These are phyloP conservation scores for Lordiphosa andalusiaca DNA, from an alignment of 2,888 invertebrate genomes.

Conservation along the genomic window DNA sequence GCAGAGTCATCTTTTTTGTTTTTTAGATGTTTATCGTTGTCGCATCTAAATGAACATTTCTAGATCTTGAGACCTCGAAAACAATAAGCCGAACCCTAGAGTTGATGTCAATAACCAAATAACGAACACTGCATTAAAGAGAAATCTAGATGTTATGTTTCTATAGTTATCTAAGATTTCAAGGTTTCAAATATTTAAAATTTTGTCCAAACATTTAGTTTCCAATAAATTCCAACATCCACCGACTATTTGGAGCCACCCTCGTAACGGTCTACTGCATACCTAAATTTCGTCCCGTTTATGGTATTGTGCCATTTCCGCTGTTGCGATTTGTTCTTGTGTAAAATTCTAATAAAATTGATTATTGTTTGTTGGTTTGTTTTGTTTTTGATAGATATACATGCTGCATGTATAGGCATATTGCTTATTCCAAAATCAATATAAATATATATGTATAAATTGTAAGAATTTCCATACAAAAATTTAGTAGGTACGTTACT, in stretches of 20 bases:
- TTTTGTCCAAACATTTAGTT: too few species aligned
- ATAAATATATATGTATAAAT: conserved; percentile 77
- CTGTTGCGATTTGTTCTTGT: conserved; percentile 32
- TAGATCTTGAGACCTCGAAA: too few species aligned
- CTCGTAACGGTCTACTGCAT: conserved; percentile 3
- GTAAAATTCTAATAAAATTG: conserved; percentile 74
- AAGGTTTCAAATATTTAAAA: too few species aligned
- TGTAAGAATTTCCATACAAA: conserved; percentile 76
- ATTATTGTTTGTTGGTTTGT: conserved; percentile 51
- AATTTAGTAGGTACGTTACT: conserved; percentile 77
- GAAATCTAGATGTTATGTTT: too few species aligned
- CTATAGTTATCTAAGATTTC: too few species aligned
- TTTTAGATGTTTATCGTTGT: too few species aligned
- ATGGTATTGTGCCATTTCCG: conserved; percentile 25
- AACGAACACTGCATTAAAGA: too few species aligned
- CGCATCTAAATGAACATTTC: too few species aligned
- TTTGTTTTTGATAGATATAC: conserved; percentile 58
- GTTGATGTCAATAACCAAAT: too few species aligned
- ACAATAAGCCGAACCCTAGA: too few species aligned
- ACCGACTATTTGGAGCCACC: conserved; percentile 2
- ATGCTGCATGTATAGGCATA: conserved; percentile 63
- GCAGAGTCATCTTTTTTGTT: too few species aligned
- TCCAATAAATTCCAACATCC: background rate
- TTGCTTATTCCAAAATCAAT: conserved; percentile 78
- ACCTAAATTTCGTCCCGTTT: conserved; percentile 7